These are phyloP conservation scores for Mionectes olivaceus DNA, from an alignment of 2,797 vertebrate genomes.

Conservation along the genomic window DNA sequence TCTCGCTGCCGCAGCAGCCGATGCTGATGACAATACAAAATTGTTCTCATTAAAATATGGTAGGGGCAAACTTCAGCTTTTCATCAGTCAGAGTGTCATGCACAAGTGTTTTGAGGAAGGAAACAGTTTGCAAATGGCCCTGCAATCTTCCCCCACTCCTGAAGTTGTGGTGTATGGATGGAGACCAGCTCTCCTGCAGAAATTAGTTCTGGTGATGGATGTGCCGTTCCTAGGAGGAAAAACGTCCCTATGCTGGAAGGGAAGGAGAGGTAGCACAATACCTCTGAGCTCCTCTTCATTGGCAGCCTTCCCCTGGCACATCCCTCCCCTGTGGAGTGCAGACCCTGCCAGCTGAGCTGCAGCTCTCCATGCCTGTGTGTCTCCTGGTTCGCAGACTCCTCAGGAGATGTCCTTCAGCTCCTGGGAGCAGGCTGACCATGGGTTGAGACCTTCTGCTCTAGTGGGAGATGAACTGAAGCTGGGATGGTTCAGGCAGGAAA, in stretches of 20 bases:
- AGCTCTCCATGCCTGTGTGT: background rate
- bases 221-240: background rate
- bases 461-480: background rate
- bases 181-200: background rate
- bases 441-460: background rate
- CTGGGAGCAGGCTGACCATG: background rate
- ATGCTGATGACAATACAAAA: background rate
- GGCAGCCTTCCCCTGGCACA: background rate
- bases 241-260: background rate
- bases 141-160: background rate
- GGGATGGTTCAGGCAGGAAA: conserved; percentile 38
- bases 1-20: background rate
- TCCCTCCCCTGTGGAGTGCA: background rate
- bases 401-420: background rate
- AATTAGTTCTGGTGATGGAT: background rate
- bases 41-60: background rate
- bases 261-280: background rate
- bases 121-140: background rate
- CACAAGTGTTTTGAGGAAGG: background rate
- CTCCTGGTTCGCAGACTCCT: background rate
- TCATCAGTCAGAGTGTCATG: background rate
- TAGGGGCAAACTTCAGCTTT: background rate
- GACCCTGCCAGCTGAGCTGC: background rate
- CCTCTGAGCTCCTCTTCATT: background rate
- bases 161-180: background rate